Evolutionary conservation across 2,113 vertebrate genomes (phyloP).

Genomic region (Puma concolor): DNA sequence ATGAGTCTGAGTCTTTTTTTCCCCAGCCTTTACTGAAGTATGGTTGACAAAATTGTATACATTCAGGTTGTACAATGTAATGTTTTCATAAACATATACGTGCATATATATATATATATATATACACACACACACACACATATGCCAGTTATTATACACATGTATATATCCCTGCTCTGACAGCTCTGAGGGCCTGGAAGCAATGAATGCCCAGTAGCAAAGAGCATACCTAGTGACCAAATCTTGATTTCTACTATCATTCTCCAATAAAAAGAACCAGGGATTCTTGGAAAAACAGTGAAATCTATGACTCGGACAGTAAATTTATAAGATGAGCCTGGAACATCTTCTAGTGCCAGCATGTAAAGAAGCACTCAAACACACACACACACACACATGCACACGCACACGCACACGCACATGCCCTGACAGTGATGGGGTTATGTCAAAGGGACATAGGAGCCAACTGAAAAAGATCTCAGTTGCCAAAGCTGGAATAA

Average conservation of each 20-base stretch:
- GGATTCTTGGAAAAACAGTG: neutral
- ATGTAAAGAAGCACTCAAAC: neutral
- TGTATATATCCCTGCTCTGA: neutral
- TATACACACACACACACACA: fast-evolving
- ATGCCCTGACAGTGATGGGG: neutral
- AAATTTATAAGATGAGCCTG: neutral
- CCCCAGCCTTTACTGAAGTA: neutral
- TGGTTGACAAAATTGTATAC: neutral
- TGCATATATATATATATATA: no score
- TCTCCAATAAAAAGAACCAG: neutral
- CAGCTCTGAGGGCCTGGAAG: neutral
- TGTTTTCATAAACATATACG: neutral
- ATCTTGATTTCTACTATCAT: neutral
- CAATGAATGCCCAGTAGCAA: neutral
- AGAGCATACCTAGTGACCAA: neutral
- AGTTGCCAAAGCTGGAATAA: neutral
- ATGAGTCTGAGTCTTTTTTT: neutral
- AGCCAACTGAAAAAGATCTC: neutral
- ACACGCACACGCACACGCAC: neutral
- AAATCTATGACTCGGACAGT: neutral
- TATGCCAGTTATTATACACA: neutral
- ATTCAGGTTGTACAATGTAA: neutral
- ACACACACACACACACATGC: neutral
- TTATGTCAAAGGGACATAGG: neutral
- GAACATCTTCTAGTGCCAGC: neutral